Evolutionary conservation across 2,113 vertebrate species (phyloP), one percentile per base, ranked within the genome.

Genomic region (Megaceryle torquata): DNA sequence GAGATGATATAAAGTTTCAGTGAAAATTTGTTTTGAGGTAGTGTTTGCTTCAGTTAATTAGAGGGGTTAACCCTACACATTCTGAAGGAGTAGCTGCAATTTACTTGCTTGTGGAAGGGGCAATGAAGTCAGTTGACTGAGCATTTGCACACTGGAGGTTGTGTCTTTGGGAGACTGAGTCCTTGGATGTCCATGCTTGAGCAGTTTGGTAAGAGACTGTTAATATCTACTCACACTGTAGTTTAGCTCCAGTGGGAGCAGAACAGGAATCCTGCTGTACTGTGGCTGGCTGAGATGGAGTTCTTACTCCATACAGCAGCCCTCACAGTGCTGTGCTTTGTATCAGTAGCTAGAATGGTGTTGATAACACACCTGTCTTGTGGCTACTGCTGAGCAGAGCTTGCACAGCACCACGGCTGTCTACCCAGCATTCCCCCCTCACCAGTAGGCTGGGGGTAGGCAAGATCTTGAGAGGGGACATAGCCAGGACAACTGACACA

Each of bases 131-230:
- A 35, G 7, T 60, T 44, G 26, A 53, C 3, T 3, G 64, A 81
- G n/a, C 15, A 33, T 35, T 75, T 71, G 7, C 18, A 25, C 8
- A 5, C 37, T 29, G 18, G n/a, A 82, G 43, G 46, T 3, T 11
- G 15, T 15, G 20, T 31, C 28, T 81, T 37, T 25, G 29, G 20
- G 10, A 89, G 25, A 64, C 20, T 5, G 19, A 80, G 28, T 69
- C 61, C 11, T 63, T 1, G 0, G 15, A 41, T 4, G 20, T 59
- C 50, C n/a, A 44, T 11, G 25, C 29, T 4, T 60, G n/a, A 71
- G 51, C 25, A 48, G n/a, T 54, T 76, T 76, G 44, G 8, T 46
- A 41, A 71, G 37, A 54, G 71, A 54, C 21, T 33, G 14, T n/a
- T 65, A 26, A 18, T 31, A 33, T 9, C 35, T 48, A 37, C 46